Base-by-base conservation (phyloP, 2,888 invertebrate species). In the Hemicrepidius hirtus region DNA sequence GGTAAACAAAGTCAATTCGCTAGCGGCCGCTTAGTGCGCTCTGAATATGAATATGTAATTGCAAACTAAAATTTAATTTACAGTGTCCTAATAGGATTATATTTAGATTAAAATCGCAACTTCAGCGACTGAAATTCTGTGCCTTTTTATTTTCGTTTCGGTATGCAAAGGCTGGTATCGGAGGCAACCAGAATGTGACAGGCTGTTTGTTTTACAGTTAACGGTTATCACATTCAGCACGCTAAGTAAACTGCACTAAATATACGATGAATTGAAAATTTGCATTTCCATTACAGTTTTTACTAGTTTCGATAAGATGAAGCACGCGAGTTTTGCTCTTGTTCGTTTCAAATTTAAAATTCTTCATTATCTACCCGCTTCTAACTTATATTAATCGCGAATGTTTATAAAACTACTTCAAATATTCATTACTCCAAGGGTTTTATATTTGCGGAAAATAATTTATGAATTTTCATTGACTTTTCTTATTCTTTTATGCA, bases 41-140 rank as follows among this genome's bases (percentile, higher is more conserved):
- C 69, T 68, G 69, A 79, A 78, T 78, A 81, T 81, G 81, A 81
- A 81, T 81, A 80, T 79, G 79, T 81, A 81, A 81, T 81, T 80
- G 79, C 76, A 75, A 77, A 79, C 78, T 79, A 75, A 78, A 80
- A 80, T 80, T 80, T 78, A 80, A 80, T 81, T 80, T 81, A 77
- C 78, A 77, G 64, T 76, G 74, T 72, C 76, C 78, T 78, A 79
- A 79, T 79, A 73, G 77, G 77, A 80, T 79, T 79, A 80, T 77
- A 77, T 78, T 79, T 77, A 77, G 78, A 80, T 79, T 80, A 78
- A 80, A 79, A 79, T 77, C 71, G 77, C 75, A 77, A 78, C 74
- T 77, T 73, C 68, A 70, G 75, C 75, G 70, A 65, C 72, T 73
- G 74, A 71, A 73, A 71, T 73, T 75, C 69, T 53, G n/a, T 28